These are phyloP conservation scores for Aurelia aurita complex sp. Pacific DNA, from an alignment of 30 jellyfish, hydroid and myxozoan genomes.

Conservation along the genomic window DNA sequence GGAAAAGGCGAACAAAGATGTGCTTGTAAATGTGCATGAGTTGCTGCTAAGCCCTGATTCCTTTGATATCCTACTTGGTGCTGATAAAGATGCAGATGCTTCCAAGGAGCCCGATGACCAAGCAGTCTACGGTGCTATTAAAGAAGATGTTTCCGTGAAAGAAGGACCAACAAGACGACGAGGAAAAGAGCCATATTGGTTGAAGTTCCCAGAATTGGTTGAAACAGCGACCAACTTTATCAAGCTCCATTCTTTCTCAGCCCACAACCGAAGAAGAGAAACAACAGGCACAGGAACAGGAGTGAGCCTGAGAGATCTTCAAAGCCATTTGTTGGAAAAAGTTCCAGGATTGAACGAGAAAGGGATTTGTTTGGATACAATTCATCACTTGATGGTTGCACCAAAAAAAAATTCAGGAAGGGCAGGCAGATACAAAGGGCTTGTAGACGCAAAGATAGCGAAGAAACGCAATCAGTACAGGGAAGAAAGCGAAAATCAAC, in stretches of 20 bases:
- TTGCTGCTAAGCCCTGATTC: slow-evolving; percentile 16
- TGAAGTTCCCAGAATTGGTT: slow-evolving; percentile 9
- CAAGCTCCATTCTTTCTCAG: slow-evolving; percentile 28
- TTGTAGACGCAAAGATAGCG: not conserved
- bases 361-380: not conserved
- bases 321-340: not conserved
- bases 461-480: not conserved
- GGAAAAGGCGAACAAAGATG: slow-evolving; percentile 15
- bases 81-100: not conserved
- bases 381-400: slow-evolving; percentile 4
- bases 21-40: slow-evolving; percentile 15
- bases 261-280: slow-evolving; percentile 16
- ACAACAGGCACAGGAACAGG: slow-evolving; percentile 21
- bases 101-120: not conserved
- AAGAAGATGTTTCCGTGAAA: not conserved
- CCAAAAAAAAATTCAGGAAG: not conserved
- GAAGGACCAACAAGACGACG: not conserved
- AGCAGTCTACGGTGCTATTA: not conserved
- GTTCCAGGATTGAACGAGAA: slow-evolving; percentile 15
- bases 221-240: slow-evolving; percentile 24
- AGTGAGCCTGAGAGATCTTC: not conserved
- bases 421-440: slow-evolving; percentile 14
- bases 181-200: slow-evolving; percentile 14
- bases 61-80: slow-evolving; percentile 6
- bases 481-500: slow-evolving; percentile 3